Base-by-base conservation (phyloP, 2,797 vertebrate genomes). In the Falco naumanni region DNA sequence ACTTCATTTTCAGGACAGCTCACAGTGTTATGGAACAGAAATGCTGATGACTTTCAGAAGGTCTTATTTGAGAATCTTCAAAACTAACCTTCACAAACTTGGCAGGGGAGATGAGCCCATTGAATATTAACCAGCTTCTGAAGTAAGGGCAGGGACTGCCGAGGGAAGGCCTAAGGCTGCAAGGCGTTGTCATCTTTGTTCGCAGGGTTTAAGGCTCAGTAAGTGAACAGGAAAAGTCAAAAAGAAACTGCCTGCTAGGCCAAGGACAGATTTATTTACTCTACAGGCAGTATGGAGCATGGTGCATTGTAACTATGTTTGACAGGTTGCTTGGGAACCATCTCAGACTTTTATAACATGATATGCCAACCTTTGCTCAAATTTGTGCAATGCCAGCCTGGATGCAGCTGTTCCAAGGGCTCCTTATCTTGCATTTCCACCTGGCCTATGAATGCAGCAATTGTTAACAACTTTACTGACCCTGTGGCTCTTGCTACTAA, bases 381-480 rank as follows among this genome's bases (percentile, higher is more conserved):
- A 77, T 94, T 48, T 71, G n/a, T 85, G 76, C 85, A 92, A 60
- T 48, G 70, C 16, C 25, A 89, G 39, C 15, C 56, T 63, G 84
- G n/a, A 66, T 89, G 68, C 28, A 53, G 28, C 31, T 89, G 19
- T 83, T 92, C 28, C 43, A 51, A 72, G 26, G 48, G 22, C 11
- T 89, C 20, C 87, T 95, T 97, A 95, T 96, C 89, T 95, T 80
- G 25, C 45, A 45, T 92, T 95, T 84, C 59, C 91, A 95, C 93
- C 78, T 84, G 84, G 26, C 76, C 54, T 89, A 16, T 79, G 81
- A 92, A 91, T 82, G 43, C 29, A 89, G 68, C 63, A 89, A 50
- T 72, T 34, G 63, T 96, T 92, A 89, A 83, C 57, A 90, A 84
- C 21, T 82, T 92, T n/a, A 56, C 26, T 87, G 28, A 69, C 26